These are phyloP conservation scores for Drosophila nr. medialis DNA, from an alignment of 2,888 invertebrate genomes.

Conservation along the genomic window DNA sequence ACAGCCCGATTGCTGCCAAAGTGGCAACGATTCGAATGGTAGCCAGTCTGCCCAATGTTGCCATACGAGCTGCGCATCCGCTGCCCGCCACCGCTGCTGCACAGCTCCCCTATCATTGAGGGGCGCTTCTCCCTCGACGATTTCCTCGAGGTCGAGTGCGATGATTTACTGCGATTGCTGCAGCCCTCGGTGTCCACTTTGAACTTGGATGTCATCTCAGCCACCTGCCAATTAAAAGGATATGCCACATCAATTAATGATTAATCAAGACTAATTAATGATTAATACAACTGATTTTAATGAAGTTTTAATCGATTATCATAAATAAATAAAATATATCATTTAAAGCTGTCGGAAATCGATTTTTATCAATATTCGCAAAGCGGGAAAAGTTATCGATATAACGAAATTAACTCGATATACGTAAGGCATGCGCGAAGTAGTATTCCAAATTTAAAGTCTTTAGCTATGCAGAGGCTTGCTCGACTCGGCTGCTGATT, in stretches of 20 bases:
- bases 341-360: not conserved
- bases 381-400: not conserved
- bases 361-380: not conserved
- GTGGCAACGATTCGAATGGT: slow-evolving; percentile 83
- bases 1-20: slow-evolving; percentile 85
- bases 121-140: slow-evolving; percentile 88
- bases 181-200: slow-evolving; percentile 90
- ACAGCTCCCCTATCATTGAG: slow-evolving; percentile 85
- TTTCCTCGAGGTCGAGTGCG: slow-evolving; percentile 88
- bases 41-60: slow-evolving; percentile 83
- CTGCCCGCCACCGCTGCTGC: slow-evolving; percentile 84
- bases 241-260: not conserved
- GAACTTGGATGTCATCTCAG: slow-evolving; percentile 90
- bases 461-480: not conserved
- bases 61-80: slow-evolving; percentile 85
- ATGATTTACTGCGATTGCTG: slow-evolving; percentile 87
- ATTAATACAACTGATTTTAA: not conserved
- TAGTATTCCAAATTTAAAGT: not conserved
- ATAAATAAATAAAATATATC: no score
- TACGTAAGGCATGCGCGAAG: not conserved
- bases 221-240: slow-evolving; percentile 81
- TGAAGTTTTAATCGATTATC: not conserved
- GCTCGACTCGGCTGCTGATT: not conserved
- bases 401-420: not conserved
- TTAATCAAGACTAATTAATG: not conserved